These are phyloP conservation scores for Rafetus swinhoei DNA, from an alignment of 2,113 vertebrate species.

Conservation along the genomic window DNA sequence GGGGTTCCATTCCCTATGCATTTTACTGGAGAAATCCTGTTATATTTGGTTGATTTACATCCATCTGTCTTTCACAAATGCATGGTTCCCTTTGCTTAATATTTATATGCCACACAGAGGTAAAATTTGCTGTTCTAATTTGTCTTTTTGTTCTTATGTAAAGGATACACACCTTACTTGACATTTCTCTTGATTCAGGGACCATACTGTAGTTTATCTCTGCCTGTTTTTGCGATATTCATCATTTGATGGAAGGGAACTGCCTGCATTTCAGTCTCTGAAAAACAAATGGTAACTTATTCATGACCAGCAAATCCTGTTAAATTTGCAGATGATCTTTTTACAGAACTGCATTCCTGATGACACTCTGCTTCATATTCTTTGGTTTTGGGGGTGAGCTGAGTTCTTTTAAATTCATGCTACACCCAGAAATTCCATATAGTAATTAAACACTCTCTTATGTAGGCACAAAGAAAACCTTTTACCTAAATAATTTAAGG, in stretches of 20 bases:
- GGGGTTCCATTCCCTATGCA: conserved; percentile 19
- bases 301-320: not conserved
- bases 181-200: conserved; percentile 33
- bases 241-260: not conserved
- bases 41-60: conserved; percentile 3
- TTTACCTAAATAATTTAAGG: not conserved
- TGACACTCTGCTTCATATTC: not conserved
- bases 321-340: not conserved
- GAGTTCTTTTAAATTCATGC: not conserved
- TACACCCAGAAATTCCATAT: not conserved
- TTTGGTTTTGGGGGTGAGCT: not conserved
- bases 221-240: not conserved
- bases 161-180: conserved; percentile 30
- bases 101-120: conserved; percentile 18
- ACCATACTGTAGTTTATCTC: not conserved
- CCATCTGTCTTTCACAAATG: not conserved
- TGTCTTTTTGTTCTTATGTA: conserved; percentile 32
- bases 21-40: not conserved
- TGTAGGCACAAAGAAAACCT: not conserved
- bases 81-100: not conserved
- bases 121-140: not conserved
- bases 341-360: not conserved
- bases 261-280: not conserved
- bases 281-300: not conserved
- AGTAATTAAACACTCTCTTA: not conserved